Evolutionary conservation across 2,113 vertebrate genomes (phyloP).

Genomic region (Heptranchias perlo): DNA sequence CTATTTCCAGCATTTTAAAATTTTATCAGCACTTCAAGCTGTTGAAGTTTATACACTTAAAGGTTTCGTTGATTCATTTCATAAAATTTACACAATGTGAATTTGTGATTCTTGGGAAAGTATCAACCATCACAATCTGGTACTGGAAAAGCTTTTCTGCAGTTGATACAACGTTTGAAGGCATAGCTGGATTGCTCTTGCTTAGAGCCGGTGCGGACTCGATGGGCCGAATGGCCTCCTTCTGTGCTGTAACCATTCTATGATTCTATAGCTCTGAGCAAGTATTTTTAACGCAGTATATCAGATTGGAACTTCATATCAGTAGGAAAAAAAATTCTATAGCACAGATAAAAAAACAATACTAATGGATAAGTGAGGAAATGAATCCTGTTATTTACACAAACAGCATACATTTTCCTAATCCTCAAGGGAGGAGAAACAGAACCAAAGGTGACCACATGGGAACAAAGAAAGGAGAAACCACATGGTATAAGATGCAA

Average conservation of each 20-base stretch:
- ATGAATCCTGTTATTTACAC: not conserved
- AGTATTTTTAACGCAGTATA: not conserved
- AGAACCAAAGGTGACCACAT: conserved; percentile 18
- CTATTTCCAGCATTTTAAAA: not conserved
- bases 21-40: not conserved
- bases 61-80: not conserved
- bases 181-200: no score
- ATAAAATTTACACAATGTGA: not conserved
- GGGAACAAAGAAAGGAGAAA: conserved; percentile 5
- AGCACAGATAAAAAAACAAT: not conserved
- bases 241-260: no score
- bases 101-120: not conserved
- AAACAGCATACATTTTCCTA: not conserved
- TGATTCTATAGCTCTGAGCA: not conserved
- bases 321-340: no score
- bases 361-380: not conserved
- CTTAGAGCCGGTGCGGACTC: no score
- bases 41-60: not conserved
- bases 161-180: not conserved
- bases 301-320: not conserved
- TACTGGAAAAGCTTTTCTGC: not conserved
- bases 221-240: no score
- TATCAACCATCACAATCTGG: not conserved
- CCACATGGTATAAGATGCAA: not conserved
- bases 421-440: no score